Evolutionary conservation across 2,113 vertebrate species (phyloP).

Genomic region (Spheniscus mendiculus): DNA sequence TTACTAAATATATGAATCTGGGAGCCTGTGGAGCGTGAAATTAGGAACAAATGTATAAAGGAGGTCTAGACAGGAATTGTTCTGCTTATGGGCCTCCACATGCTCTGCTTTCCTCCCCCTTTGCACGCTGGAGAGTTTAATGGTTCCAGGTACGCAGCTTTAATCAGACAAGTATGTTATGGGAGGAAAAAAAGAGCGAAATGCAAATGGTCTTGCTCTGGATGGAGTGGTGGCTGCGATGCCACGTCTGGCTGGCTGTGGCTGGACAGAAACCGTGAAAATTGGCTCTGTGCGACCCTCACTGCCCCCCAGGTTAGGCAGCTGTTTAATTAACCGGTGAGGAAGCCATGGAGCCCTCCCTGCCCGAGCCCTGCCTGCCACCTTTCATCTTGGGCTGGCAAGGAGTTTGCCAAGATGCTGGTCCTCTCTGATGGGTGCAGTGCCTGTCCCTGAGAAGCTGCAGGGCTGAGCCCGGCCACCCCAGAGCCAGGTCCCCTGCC

Average conservation of each 20-base stretch:
- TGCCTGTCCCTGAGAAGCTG: fast-evolving
- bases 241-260: neutral
- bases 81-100: conserved; percentile 45
- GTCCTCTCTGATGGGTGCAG: neutral
- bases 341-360: neutral
- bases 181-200: neutral
- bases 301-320: neutral
- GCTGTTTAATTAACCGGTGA: fast-evolving
- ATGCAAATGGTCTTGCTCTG: neutral
- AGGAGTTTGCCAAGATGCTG: neutral
- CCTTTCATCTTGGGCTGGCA: neutral
- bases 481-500: neutral
- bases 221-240: neutral
- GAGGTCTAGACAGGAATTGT: conserved; percentile 80
- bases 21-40: conserved; percentile 76
- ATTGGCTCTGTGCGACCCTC: neutral
- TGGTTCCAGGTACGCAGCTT: conserved; percentile 65
- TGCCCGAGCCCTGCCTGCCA: neutral
- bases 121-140: conserved; percentile 13
- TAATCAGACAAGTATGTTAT: conserved; percentile 46
- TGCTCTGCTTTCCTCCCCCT: conserved; percentile 1
- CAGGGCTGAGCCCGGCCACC: neutral
- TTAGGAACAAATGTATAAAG: conserved; percentile 78
- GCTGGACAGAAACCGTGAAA: neutral
- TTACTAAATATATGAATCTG: conserved; percentile 63